phyloP scores from a whole-genome alignment of 2,113 vertebrate genomes.

The Mus spicilegus region DNA sequence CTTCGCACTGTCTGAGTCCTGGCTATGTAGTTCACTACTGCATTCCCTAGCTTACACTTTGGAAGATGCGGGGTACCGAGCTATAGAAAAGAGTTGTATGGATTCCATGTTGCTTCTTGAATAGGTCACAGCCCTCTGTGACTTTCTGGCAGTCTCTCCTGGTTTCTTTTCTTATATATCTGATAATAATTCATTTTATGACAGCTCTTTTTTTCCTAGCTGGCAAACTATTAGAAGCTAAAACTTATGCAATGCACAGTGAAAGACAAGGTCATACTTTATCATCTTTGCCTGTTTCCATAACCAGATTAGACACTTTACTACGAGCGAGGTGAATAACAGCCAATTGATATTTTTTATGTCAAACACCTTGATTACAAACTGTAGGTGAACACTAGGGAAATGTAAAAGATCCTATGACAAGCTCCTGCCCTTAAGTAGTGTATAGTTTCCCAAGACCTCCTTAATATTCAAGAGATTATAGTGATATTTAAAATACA shows the following conservation, averaged over 20 bases:
- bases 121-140: conserved; percentile 19
- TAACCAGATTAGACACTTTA: conserved; percentile 75
- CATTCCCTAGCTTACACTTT: background rate
- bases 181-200: conserved; percentile 76
- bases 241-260: conserved; percentile 70
- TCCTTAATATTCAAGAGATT: background rate
- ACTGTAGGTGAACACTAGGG: background rate
- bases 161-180: conserved; percentile 69
- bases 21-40: rapidly evolving
- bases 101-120: conserved; percentile 22
- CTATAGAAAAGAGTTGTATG: background rate
- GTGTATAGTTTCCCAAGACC: background rate
- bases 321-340: conserved; percentile 65
- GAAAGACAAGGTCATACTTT: conserved; percentile 78
- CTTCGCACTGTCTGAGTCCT: background rate
- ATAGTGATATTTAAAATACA: background rate
- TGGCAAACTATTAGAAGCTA: conserved; percentile 73
- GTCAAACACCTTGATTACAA: conserved; percentile 48
- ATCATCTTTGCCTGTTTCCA: conserved; percentile 60
- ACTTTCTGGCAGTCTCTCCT: conserved; percentile 58
- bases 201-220: conserved; percentile 58
- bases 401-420: background rate
- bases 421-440: background rate
- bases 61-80: background rate
- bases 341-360: conserved; percentile 64